Conservation (phyloP, 1,140 invertebrate genomes). For the Arctopsyche grandis region DNA sequence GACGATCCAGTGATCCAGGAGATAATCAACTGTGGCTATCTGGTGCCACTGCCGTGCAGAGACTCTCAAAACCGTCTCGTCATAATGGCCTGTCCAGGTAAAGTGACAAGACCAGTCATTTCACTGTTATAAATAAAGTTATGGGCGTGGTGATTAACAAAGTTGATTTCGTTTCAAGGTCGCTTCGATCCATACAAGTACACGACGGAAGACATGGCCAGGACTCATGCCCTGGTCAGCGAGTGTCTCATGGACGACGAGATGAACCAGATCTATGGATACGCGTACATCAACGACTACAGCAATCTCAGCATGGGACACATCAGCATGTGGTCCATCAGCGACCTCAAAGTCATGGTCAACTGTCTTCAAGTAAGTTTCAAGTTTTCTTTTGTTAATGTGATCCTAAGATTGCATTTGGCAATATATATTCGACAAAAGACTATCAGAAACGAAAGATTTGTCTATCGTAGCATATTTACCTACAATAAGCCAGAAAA, state of each 20-base stretch:
- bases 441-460: no score
- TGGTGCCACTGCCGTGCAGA: slow-evolving; percentile 79
- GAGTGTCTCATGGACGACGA: slow-evolving; percentile 84
- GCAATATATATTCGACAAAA: no score
- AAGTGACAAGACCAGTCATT: slow-evolving; percentile 54
- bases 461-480: no score
- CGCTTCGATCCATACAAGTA: slow-evolving; percentile 77
- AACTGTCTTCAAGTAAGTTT: slow-evolving; percentile 77
- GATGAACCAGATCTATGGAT: slow-evolving; percentile 79
- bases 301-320: slow-evolving; percentile 84
- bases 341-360: slow-evolving; percentile 79
- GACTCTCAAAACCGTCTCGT: slow-evolving; percentile 79
- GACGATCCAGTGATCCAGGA: slow-evolving; percentile 76
- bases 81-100: slow-evolving; percentile 77
- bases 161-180: slow-evolving; percentile 58
- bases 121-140: background rate
- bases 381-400: no score
- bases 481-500: no score
- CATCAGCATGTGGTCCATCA: slow-evolving; percentile 82
- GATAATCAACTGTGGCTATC: slow-evolving; percentile 83
- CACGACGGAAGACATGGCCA: slow-evolving; percentile 80
- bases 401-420: no score
- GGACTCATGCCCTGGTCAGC: slow-evolving; percentile 78
- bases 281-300: slow-evolving; percentile 85
- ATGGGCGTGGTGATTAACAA: background rate